These are phyloP conservation scores for Drosophila tani DNA, from an alignment of 1,140 invertebrate species.

Conservation along the genomic window DNA sequence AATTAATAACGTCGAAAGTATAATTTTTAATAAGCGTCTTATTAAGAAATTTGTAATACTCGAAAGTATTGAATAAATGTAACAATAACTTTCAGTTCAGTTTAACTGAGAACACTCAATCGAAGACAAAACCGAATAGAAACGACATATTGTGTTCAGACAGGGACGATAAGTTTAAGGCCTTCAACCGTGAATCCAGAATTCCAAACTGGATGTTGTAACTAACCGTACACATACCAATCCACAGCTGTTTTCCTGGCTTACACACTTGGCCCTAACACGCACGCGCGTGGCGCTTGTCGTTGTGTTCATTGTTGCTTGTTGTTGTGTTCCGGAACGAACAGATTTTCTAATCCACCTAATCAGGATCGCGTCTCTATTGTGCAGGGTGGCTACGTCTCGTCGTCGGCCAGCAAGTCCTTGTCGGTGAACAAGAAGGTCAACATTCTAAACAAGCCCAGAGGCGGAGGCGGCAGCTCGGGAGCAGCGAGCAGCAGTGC, in stretches of 20 bases:
- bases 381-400: constrained; percentile 88
- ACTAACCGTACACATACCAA: constrained; percentile 24
- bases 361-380: constrained; percentile 87
- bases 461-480: constrained; percentile 63
- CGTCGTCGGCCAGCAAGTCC: constrained; percentile 85
- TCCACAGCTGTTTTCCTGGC: constrained; percentile 16
- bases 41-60: too few relatives aligned
- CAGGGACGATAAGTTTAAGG: too few relatives aligned
- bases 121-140: too few relatives aligned
- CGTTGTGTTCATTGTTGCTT: constrained; percentile 84
- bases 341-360: constrained; percentile 83
- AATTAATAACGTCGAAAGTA: too few relatives aligned
- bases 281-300: constrained; percentile 79
- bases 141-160: too few relatives aligned
- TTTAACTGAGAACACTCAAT: too few relatives aligned
- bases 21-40: too few relatives aligned
- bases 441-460: constrained; percentile 89
- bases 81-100: too few relatives aligned
- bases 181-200: too few relatives aligned
- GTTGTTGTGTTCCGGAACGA: constrained; percentile 72
- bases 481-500: constrained; percentile 50
- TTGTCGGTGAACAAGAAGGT: constrained; percentile 88
- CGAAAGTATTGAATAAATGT: too few relatives aligned
- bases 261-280: constrained; percentile 64
- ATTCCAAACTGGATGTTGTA: too few relatives aligned